phyloP scores from a whole-genome alignment of 2,113 vertebrate genomes.

The Cynoglossus semilaevis region DNA sequence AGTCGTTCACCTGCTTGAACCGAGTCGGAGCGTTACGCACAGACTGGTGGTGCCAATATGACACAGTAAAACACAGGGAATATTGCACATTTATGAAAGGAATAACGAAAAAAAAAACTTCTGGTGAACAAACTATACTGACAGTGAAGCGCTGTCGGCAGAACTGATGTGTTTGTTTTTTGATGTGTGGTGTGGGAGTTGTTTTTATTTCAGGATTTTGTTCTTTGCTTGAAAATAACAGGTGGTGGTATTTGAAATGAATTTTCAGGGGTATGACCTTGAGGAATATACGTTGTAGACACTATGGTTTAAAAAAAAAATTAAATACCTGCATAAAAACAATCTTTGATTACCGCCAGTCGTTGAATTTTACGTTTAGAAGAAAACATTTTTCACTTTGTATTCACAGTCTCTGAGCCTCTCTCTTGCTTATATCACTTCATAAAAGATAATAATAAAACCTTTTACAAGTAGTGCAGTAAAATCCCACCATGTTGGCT shows the following conservation, averaged over 20 bases:
- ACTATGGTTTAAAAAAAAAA: conserved; percentile 5
- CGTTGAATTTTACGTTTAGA: no score
- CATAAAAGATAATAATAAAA: no score
- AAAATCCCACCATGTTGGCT: no score
- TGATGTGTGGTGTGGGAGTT: conserved; percentile 17
- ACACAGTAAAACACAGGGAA: conserved; percentile 31
- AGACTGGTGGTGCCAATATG: conserved; percentile 53
- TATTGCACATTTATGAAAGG: neutral
- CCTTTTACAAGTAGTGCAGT: no score
- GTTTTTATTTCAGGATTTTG: conserved; percentile 28
- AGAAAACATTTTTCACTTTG: no score
- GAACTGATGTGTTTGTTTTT: conserved; percentile 12
- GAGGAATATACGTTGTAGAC: conserved; percentile 21
- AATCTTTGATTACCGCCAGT: neutral
- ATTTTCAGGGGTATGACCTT: conserved; percentile 35
- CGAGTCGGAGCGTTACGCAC: conserved; percentile 29
- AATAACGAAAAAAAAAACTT: neutral
- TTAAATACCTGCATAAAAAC: conserved; percentile 25
- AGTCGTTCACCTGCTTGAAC: conserved; percentile 23
- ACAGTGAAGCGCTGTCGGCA: conserved; percentile 13
- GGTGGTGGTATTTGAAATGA: conserved; percentile 34
- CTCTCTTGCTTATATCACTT: no score
- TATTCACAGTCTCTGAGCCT: no score
- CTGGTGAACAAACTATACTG: conserved; percentile 36
- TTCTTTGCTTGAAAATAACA: conserved; percentile 26